phyloP scores from a whole-genome alignment of 2,797 vertebrate genomes.

The Telmatherina bonti region DNA sequence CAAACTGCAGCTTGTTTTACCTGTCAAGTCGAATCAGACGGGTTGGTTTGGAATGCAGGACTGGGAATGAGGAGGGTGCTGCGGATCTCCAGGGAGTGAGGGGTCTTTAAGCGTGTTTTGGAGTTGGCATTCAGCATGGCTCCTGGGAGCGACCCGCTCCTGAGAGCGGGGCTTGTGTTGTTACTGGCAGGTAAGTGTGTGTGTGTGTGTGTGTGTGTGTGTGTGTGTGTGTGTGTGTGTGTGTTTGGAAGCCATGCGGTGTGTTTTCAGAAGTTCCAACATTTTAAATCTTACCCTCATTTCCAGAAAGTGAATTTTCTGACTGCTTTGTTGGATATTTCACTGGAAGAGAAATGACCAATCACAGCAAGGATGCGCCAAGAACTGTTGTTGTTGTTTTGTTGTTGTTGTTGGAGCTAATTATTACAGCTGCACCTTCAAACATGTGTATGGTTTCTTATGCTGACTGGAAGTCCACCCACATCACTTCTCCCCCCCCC shows the following conservation, averaged over 20 bases:
- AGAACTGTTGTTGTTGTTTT: background rate
- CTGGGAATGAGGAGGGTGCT: conserved; percentile 27
- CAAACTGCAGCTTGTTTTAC: background rate
- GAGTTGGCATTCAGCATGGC: conserved; percentile 54
- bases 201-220: no score
- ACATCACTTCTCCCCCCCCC: background rate
- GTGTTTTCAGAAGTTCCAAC: background rate
- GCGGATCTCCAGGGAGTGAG: conserved; percentile 39
- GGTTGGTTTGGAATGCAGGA: background rate
- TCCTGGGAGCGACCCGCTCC: conserved; percentile 26
- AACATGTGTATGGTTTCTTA: background rate
- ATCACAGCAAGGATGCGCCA: background rate
- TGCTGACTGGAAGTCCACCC: no score
- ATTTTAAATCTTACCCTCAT: background rate
- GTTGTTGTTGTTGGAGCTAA: background rate
- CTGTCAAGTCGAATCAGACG: background rate
- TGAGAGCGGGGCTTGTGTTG: conserved; percentile 58
- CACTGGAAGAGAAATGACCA: background rate
- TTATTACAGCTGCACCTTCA: background rate
- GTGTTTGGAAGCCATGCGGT: rapidly evolving
- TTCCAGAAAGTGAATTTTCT: background rate
- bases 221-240: conserved; percentile 23
- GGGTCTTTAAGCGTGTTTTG: background rate
- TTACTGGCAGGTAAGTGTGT: conserved; percentile 68
- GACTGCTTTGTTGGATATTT: background rate